Evolutionary conservation across 2,797 vertebrate species (phyloP), one percentile per base, ranked within the genome.

Genomic region (Pipistrellus pipistrellus): DNA sequence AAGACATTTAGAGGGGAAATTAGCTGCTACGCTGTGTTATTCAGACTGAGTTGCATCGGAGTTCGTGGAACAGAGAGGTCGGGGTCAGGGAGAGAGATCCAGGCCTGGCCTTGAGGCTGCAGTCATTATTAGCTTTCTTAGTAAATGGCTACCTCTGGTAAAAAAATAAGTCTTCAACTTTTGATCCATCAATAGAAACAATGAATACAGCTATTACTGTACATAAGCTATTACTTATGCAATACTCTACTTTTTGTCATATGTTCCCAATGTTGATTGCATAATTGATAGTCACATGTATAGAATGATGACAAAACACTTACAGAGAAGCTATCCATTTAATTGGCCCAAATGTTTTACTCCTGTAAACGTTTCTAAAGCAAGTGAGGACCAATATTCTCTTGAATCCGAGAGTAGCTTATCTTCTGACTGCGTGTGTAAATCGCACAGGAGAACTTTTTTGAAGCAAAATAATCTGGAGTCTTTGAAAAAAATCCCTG

Each of bases 101-200:
- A 15, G 20, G 23, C 23, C 46, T 64, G 51, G 51, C 66, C 85
- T 27, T 10, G 14, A 57, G 14, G 12, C 55, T 17, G 8, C 4
- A 27, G 30, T 94, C 18, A 18, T 88, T 35, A 17, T 9, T 32
- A 93, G 13, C 69, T 51, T 13, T 27, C 85, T 78, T 90, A 55
- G 80, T 95, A 93, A 87, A 62, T n/a, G 91, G 69, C 93, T 76
- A 15, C 46, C 73, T 75, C 35, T 83, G 57, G 27, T 66, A 78
- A 92, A 93, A 44, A 84, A 87, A 93, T 62, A 93, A 14, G 32
- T 94, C 53, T 23, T 93, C 62, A 86, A 62, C 64, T 41, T 85
- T 92, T 46, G 6, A 73, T 94, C 92, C 57, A 0, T 95, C 92
- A 93, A 89, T 80, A 83, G 59, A 90, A 90, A 55, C 53, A 93